A percentile compares a stretch with the other conserved stretches of the same genome.
Conservation (phyloP, 2,797 vertebrate genomes). For the Sternarchorhynchus goeldii region DNA sequence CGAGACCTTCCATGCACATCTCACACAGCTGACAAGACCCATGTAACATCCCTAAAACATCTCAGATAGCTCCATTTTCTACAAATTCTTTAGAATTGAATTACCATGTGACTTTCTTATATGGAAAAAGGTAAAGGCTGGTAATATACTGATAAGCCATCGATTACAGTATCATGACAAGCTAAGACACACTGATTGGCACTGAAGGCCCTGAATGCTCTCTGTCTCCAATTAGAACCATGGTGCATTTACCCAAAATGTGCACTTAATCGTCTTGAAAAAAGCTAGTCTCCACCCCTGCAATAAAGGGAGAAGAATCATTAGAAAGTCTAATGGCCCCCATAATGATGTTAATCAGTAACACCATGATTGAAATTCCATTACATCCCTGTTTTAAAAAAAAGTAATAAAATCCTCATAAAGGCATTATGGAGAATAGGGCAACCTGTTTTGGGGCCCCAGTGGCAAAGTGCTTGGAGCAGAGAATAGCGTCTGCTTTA, state of each 20-base stretch:
- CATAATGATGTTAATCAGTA: constrained; percentile 77
- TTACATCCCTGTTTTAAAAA: constrained; percentile 53
- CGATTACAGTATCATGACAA: constrained; percentile 1
- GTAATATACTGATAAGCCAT: neutral
- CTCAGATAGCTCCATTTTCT: neutral
- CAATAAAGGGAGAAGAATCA: constrained; percentile 71
- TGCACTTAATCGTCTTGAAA: constrained; percentile 71
- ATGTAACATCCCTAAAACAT: neutral
- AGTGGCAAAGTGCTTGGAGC: constrained; percentile 1
- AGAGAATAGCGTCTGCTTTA: constrained; percentile 1
- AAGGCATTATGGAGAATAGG: constrained; percentile 43
- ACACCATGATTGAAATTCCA: constrained; percentile 71
- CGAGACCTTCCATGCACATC: neutral
- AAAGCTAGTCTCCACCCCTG: constrained; percentile 72
- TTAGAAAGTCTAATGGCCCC: constrained; percentile 76
- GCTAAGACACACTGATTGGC: constrained; percentile 24
- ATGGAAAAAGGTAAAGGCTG: neutral
- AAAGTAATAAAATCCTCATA: constrained; percentile 45
- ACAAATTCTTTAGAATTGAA: neutral
- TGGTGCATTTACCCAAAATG: constrained; percentile 61
- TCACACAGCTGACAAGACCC: no score
- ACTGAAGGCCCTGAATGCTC: constrained; percentile 11
- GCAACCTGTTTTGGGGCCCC: constrained; percentile 39
- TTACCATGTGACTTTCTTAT: neutral
- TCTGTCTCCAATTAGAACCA: constrained; percentile 32